A percentile compares a stretch with the other conserved stretches of the same genome.
phyloP scores from a whole-genome alignment of 2,888 invertebrate species.

The Xylota segnis region DNA sequence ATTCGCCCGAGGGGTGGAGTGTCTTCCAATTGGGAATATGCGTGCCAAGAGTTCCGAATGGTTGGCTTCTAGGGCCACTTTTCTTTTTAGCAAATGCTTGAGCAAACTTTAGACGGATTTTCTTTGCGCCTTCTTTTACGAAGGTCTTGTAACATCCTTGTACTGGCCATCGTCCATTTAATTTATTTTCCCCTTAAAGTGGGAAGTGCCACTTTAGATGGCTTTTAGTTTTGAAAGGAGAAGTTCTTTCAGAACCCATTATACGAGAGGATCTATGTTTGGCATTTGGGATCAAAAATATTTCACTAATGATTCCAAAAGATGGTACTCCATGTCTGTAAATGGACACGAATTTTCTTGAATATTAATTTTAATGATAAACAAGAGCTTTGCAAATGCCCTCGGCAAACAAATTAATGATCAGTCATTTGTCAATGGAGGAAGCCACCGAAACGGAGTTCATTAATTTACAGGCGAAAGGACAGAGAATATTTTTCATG shows the following conservation, averaged over 20 bases:
- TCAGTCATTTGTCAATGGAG: background rate
- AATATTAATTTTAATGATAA: background rate
- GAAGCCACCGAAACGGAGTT: background rate
- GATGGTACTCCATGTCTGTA: background rate
- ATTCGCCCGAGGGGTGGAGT: slow-evolving; percentile 5
- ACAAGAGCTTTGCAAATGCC: background rate
- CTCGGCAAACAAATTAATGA: background rate
- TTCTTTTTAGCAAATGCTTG: background rate
- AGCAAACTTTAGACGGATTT: background rate
- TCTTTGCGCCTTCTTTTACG: background rate
- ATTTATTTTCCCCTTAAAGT: background rate
- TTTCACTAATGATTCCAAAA: too few species aligned
- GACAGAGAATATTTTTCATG: background rate
- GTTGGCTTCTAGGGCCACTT: slow-evolving; percentile 12
- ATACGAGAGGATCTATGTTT: background rate
- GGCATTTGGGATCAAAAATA: background rate
- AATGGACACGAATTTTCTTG: background rate
- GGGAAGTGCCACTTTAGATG: slow-evolving; percentile 4
- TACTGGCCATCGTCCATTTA: background rate
- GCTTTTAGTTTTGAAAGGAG: slow-evolving; percentile 2
- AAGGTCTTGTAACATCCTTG: background rate
- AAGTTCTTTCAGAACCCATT: background rate
- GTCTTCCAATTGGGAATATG: background rate
- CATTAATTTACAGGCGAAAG: background rate
- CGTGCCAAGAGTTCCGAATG: slow-evolving; percentile 22